phyloP scores from a whole-genome alignment of 2,888 invertebrate genomes.

The Pammene fasciana region DNA sequence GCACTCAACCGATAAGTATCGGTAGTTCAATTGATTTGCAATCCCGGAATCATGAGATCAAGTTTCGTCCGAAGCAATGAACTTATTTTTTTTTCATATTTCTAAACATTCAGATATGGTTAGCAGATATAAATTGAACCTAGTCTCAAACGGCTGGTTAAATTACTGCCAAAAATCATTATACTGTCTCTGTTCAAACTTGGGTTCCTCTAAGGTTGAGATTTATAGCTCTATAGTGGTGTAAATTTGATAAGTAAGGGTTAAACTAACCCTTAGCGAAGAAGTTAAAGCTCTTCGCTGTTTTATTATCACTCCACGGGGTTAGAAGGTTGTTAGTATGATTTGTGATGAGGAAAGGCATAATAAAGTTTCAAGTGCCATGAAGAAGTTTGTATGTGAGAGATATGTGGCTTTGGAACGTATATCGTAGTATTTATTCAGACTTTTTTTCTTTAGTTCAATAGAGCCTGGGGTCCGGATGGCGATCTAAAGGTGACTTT shows the following conservation, averaged over 20 bases:
- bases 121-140: too few relatives aligned
- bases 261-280: conserved; percentile 24
- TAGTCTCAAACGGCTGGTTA: background rate
- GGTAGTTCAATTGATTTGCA: too few relatives aligned
- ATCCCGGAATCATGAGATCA: too few relatives aligned
- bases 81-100: too few relatives aligned
- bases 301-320: conserved; percentile 20
- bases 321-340: conserved; percentile 11
- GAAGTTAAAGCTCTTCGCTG: conserved; percentile 15
- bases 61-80: too few relatives aligned
- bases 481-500: too few relatives aligned
- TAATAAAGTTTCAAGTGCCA: background rate
- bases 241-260: conserved; percentile 32
- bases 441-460: too few relatives aligned
- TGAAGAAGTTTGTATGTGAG: background rate
- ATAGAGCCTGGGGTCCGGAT: too few relatives aligned
- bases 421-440: too few relatives aligned
- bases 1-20: too few relatives aligned
- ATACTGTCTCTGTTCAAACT: conserved; percentile 17
- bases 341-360: conserved; percentile 13
- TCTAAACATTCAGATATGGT: too few relatives aligned
- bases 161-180: conserved; percentile 2
- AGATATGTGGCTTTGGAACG: background rate
- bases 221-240: conserved; percentile 28
- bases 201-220: conserved; percentile 8